These are phyloP conservation scores for Pionites leucogaster DNA, from an alignment of 2,113 vertebrate genomes.

Conservation along the genomic window DNA sequence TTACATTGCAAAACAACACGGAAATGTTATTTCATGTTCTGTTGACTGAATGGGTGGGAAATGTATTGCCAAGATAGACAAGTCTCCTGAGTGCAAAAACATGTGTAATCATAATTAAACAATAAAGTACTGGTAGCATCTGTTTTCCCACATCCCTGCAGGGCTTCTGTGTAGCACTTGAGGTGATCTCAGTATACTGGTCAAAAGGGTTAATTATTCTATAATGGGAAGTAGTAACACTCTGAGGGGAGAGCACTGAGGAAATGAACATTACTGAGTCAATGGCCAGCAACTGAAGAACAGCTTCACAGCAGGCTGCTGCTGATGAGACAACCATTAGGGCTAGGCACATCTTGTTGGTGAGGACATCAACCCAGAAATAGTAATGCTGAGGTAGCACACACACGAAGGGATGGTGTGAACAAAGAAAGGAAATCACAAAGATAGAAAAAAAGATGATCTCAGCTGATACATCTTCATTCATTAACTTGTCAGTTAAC, in stretches of 20 bases:
- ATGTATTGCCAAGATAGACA: neutral
- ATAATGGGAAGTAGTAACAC: neutral
- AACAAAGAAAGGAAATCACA: neutral
- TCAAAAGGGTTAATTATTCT: constrained; percentile 13
- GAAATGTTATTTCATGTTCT: neutral
- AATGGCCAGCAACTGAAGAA: constrained; percentile 5
- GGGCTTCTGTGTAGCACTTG: neutral
- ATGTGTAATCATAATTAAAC: constrained; percentile 31
- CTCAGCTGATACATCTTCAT: neutral
- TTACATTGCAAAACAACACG: neutral
- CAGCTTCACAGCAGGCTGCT: constrained; percentile 30
- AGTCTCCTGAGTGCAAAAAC: neutral
- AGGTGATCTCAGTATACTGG: neutral
- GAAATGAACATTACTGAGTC: constrained; percentile 27
- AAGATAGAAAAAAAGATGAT: neutral
- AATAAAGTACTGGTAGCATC: neutral
- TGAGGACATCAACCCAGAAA: neutral
- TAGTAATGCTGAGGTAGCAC: neutral
- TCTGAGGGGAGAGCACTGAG: neutral
- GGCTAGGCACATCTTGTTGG: neutral
- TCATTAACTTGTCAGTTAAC: neutral
- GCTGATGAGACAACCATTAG: constrained; percentile 19
- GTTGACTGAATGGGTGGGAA: neutral
- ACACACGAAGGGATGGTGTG: neutral
- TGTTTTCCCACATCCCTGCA: neutral